Evolutionary conservation across 2,888 invertebrate genomes (phyloP).

Genomic region (Heteromurus nitidus): DNA sequence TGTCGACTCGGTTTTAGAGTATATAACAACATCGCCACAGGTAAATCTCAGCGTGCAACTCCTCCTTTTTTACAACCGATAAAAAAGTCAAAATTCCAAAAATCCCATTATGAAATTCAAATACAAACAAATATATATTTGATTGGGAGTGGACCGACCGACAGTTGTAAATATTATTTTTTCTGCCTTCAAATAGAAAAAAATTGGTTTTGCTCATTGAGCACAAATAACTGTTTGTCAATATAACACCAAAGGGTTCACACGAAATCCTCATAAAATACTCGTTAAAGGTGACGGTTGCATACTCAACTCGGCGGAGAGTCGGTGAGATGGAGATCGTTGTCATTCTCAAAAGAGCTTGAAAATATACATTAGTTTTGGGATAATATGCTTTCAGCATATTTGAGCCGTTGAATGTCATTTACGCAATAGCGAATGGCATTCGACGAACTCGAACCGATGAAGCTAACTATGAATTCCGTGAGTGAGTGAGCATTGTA

Average conservation of each 20-base stretch:
- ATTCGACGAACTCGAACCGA: neutral
- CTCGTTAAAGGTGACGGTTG: conserved; percentile 25
- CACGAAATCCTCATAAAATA: conserved; percentile 39
- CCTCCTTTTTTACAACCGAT: neutral
- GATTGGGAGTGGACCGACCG: neutral
- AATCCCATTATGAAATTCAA: neutral
- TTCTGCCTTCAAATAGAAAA: neutral
- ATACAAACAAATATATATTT: neutral
- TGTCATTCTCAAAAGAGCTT: conserved; percentile 6
- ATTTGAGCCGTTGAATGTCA: no score
- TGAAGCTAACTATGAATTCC: no score
- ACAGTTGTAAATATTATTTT: neutral
- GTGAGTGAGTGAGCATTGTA: neutral
- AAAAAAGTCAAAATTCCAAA: neutral
- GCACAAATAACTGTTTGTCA: conserved; percentile 25
- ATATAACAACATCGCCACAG: neutral
- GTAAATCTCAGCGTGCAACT: neutral
- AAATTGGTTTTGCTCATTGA: conserved; percentile 1
- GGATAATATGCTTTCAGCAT: no score
- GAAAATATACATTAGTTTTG: neutral
- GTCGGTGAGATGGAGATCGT: no score
- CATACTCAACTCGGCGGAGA: no score
- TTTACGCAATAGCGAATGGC: no score
- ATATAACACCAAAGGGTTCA: conserved; percentile 40
- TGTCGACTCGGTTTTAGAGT: no score